Base-by-base conservation (phyloP, 2,888 invertebrate species). In the Sarcophaga caerulescens region DNA sequence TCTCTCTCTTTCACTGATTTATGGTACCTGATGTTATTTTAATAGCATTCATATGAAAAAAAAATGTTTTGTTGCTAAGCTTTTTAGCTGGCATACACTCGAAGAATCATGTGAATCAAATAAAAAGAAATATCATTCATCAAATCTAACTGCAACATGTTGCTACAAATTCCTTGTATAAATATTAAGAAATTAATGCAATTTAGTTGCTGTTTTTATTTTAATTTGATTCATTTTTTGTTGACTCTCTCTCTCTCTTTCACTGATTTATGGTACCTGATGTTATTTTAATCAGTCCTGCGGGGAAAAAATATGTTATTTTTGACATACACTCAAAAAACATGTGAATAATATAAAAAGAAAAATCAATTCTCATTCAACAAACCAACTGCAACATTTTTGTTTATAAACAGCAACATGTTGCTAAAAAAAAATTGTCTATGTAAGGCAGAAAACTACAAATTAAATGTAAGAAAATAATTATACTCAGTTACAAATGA, bases 181-280 rank as follows among this genome's bases (percentile, higher is more conserved):
- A 25, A 25, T 6, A 25, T 25, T 25, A 25, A 4, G 25, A 25
- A 25, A 25, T 25, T 25, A 25, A 4, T 25, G 3, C 25, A 25
- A 60, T 60, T 19, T 66, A 11, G 62, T 73, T 83, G 57, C 74
- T 74, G 52, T 83, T 78, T 71, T 83, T 69, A 57, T 74, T 78
- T 74, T 63, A 69, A 66, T 74, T 70, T 76, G 70, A 25, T 82
- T 82, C 63, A 69, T 74, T 63, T 78, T 71, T 21, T 52, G 35
- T 69, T 57, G 44, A 19, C 52, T 25, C 14, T 25, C 4, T 23
- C 23, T 23, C 23, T 23, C 12, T 70, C 71, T 25, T 8, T 44
- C 2, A 5, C 25, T 21, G 25, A 25, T 25, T 25, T 25, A 73
- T 23, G 23, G 23, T 23, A 23, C 23, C 23, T 25, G 25, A 4